Evolutionary conservation across 2,113 vertebrate genomes (phyloP).

Genomic region (Calypte anna): DNA sequence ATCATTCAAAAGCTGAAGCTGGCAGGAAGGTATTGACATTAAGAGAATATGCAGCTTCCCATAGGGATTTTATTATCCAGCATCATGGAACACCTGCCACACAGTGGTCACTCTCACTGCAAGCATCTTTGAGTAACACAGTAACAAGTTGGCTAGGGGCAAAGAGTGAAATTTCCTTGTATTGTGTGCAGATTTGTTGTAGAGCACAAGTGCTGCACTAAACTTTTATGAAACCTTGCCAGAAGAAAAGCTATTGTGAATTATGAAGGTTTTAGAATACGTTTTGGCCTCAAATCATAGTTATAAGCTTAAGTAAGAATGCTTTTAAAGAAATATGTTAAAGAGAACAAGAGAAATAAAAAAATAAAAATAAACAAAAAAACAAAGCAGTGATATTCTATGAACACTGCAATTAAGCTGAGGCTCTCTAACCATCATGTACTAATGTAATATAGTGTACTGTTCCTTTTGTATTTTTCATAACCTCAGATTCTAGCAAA

Average conservation of each 20-base stretch:
- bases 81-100: constrained; percentile 38
- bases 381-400: background rate
- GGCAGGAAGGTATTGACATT: constrained; percentile 26
- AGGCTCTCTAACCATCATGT: background rate
- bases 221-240: background rate
- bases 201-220: background rate
- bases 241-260: constrained; percentile 35
- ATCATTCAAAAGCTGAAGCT: constrained; percentile 53
- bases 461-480: background rate
- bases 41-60: constrained; percentile 33
- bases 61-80: constrained; percentile 39
- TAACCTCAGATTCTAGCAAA: background rate
- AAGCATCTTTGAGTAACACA: constrained; percentile 13
- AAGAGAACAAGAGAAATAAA: background rate
- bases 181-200: background rate
- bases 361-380: background rate
- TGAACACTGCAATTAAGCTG: background rate
- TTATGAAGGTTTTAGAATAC: background rate
- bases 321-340: background rate
- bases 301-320: constrained; percentile 21
- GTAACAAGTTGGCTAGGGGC: background rate
- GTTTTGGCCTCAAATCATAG: background rate
- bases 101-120: constrained; percentile 21
- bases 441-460: background rate
- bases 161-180: constrained; percentile 24